Conservation (phyloP, 2,797 vertebrate genomes). For the Epinephelus coioides region DNA sequence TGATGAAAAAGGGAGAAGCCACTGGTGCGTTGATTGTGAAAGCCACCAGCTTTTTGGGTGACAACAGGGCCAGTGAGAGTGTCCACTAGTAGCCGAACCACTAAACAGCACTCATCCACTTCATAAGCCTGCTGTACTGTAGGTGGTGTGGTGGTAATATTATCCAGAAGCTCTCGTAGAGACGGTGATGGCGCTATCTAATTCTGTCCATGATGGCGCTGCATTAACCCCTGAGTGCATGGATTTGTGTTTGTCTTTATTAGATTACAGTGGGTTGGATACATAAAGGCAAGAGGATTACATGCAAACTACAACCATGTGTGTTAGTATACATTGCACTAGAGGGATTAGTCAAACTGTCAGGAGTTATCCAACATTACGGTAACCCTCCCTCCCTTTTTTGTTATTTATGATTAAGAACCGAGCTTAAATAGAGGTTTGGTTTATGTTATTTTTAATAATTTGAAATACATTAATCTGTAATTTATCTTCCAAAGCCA, state of each 20-base stretch:
- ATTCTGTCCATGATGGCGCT: conserved; percentile 39
- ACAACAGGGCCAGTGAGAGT: conserved; percentile 25
- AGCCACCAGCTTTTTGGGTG: conserved; percentile 23
- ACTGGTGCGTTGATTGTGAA: conserved; percentile 26
- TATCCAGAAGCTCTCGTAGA: conserved; percentile 45
- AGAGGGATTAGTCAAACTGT: conserved; percentile 45
- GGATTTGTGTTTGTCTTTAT: conserved; percentile 52
- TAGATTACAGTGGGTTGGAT: conserved; percentile 50
- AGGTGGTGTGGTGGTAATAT: conserved; percentile 53
- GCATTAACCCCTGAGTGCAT: conserved; percentile 45
- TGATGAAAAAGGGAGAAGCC: conserved; percentile 15
- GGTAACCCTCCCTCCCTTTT: background rate
- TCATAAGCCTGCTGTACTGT: conserved; percentile 30
- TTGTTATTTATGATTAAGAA: conserved; percentile 16
- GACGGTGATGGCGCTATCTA: conserved; percentile 12
- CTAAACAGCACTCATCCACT: conserved; percentile 53
- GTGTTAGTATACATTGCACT: conserved; percentile 23
- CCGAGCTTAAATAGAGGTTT: background rate
- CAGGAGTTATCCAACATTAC: conserved; percentile 23
- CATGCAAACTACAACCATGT: conserved; percentile 10
- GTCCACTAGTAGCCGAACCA: conserved; percentile 40
- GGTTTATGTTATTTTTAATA: conserved; percentile 3
- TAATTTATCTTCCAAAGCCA: background rate
- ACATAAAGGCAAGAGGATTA: conserved; percentile 45
- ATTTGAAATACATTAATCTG: background rate